phyloP scores from a whole-genome alignment of 1,140 invertebrate species.

The Yoshiicerus persimilis region DNA sequence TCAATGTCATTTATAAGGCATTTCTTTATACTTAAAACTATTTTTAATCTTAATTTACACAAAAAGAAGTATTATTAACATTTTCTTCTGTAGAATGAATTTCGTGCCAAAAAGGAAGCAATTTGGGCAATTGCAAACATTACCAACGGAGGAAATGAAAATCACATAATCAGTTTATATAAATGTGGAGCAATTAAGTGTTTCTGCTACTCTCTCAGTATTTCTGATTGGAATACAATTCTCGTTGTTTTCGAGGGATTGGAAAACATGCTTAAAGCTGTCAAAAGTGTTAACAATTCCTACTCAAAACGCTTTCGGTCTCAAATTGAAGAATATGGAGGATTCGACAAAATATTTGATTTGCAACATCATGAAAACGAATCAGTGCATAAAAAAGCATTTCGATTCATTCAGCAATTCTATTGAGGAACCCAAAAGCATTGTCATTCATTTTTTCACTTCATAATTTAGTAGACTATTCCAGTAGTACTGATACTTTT shows the following conservation, averaged over 20 bases:
- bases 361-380: constrained; percentile 75
- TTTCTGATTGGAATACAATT: constrained; percentile 63
- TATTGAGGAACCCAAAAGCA: constrained; percentile 58
- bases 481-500: too few relatives aligned
- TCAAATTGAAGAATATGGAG: constrained; percentile 64
- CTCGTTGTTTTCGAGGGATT: constrained; percentile 66
- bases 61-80: not conserved
- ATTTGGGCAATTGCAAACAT: constrained; percentile 81
- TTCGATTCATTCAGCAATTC: constrained; percentile 78
- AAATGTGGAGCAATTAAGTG: constrained; percentile 58
- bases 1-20: constrained; percentile 66
- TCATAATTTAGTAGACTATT: too few relatives aligned
- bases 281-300: not conserved
- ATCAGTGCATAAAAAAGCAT: constrained; percentile 80
- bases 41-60: not conserved
- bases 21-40: not conserved
- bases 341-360: constrained; percentile 73
- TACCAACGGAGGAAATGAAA: constrained; percentile 69
- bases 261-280: constrained; percentile 62
- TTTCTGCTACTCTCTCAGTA: constrained; percentile 59
- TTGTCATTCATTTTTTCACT: not conserved
- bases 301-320: not conserved
- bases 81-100: constrained; percentile 64
- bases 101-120: constrained; percentile 76
- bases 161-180: constrained; percentile 69